Conservation (phyloP, 2,113 vertebrate species). For the Ploceus nigricollis region DNA sequence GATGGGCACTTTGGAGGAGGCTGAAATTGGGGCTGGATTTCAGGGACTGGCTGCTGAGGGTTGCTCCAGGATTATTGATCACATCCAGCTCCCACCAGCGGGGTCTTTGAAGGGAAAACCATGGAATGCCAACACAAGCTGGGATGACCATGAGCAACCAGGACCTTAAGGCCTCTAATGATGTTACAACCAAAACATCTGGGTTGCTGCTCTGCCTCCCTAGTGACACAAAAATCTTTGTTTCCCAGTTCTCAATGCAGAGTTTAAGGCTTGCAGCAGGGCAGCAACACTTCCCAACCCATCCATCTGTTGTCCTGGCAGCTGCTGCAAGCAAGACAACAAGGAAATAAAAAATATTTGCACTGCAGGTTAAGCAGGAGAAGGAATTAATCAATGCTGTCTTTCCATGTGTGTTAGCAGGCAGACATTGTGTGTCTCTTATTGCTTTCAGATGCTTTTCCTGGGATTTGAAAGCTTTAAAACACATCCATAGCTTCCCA, state of each 20-base stretch:
- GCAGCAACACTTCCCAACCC: background rate
- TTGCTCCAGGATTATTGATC: background rate
- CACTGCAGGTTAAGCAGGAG: background rate
- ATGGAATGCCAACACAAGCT: background rate
- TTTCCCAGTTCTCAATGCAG: background rate
- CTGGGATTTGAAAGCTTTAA: background rate
- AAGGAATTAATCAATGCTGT: background rate
- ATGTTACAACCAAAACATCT: background rate
- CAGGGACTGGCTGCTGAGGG: background rate
- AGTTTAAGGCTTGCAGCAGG: background rate
- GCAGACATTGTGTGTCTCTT: background rate
- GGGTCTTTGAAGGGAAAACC: background rate
- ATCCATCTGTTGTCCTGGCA: background rate
- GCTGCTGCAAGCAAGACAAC: background rate
- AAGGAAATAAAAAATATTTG: background rate
- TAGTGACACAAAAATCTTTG: background rate
- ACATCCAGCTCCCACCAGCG: background rate
- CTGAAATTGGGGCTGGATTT: background rate
- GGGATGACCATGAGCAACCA: accelerated
- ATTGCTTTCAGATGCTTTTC: background rate
- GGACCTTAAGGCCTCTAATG: background rate
- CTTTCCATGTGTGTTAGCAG: background rate
- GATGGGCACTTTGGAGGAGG: background rate
- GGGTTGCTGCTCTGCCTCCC: background rate
- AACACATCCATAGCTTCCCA: background rate